Percentiles rank a stretch among this genome's conserved stretches.
These are phyloP conservation scores for Cheilosia impressa DNA, from an alignment of 2,888 invertebrate genomes.

Conservation along the genomic window DNA sequence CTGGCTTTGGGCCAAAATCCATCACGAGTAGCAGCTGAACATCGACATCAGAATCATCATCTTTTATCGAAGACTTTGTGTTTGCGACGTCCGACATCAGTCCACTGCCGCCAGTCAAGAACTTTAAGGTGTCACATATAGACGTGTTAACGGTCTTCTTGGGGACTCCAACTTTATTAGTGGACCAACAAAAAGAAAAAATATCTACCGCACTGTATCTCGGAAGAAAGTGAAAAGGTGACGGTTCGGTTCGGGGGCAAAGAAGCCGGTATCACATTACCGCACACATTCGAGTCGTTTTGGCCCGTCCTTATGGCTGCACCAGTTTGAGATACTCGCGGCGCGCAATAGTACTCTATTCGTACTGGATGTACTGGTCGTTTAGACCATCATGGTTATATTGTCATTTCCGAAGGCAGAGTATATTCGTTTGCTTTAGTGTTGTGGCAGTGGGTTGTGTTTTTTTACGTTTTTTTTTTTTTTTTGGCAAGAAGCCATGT, in stretches of 20 bases:
- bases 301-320: slow-evolving; percentile 30
- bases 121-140: slow-evolving; percentile 50
- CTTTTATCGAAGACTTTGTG: slow-evolving; percentile 61
- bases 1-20: slow-evolving; percentile 60
- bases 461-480: not conserved
- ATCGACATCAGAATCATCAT: slow-evolving; percentile 56
- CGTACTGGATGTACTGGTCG: slow-evolving; percentile 56
- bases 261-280: slow-evolving; percentile 70
- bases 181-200: slow-evolving; percentile 1
- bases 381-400: slow-evolving; percentile 58
- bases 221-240: slow-evolving; percentile 72
- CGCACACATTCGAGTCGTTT: slow-evolving; percentile 41
- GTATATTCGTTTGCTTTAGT: slow-evolving; percentile 55
- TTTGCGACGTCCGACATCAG: slow-evolving; percentile 36
- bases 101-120: slow-evolving; percentile 63
- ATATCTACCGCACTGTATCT: slow-evolving; percentile 33
- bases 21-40: slow-evolving; percentile 21
- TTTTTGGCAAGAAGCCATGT: slow-evolving; percentile 73
- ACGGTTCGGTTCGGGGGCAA: slow-evolving; percentile 50
- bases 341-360: slow-evolving; percentile 41
- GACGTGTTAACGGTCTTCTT: slow-evolving; percentile 60
- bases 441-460: slow-evolving; percentile 6
- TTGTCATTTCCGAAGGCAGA: slow-evolving; percentile 64
- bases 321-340: slow-evolving; percentile 30
- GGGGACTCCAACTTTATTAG: slow-evolving; percentile 50